A percentile compares a stretch with the other conserved stretches of the same genome.
phyloP scores from a whole-genome alignment of 2,113 vertebrate species.

The Sus scrofa region T2T-Sscrofa CM000812.6:65271001-65271500 shows the following conservation, averaged over 20 bases:
- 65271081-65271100: slow-evolving; percentile 11
- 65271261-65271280: neutral
- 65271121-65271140: slow-evolving; percentile 36
- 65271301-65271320: neutral
- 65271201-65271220: neutral
- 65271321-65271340: neutral
- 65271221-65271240: neutral
- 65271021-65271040: slow-evolving; percentile 3
- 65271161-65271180: neutral
- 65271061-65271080: neutral
- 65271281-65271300: neutral
- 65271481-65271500: neutral
- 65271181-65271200: neutral
- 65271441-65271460: neutral
- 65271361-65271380: neutral
- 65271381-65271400: neutral
- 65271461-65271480: neutral
- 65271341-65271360: neutral
- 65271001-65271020: slow-evolving; percentile 17
- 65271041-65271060: neutral
- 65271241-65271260: neutral
- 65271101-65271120: slow-evolving; percentile 37
- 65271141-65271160: neutral
- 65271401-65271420: neutral
- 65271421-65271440: neutral